phyloP scores from a whole-genome alignment of 30 jellyfish, hydroid and myxozoan species.

The Aurelia sp. region DNA sequence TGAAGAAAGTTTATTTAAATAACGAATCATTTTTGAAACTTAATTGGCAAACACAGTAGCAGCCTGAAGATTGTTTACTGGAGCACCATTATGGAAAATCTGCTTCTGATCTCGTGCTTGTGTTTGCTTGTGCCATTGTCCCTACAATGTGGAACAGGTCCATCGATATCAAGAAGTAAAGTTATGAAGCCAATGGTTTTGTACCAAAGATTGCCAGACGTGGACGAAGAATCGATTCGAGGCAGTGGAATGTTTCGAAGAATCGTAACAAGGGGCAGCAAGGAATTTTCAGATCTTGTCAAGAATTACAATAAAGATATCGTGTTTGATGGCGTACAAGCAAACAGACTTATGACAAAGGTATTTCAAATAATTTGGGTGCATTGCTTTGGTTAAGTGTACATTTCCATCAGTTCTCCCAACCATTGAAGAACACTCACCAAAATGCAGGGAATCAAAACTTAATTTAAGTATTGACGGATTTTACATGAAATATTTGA shows the following conservation, averaged over 20 bases:
- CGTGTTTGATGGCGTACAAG: slow-evolving; percentile 50
- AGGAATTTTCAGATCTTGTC: slow-evolving; percentile 33
- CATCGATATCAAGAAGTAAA: slow-evolving; percentile 31
- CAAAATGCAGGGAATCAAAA: too few species aligned
- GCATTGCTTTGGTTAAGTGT: too few species aligned
- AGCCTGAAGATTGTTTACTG: too few species aligned
- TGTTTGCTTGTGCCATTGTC: neutral
- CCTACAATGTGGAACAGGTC: slow-evolving; percentile 52
- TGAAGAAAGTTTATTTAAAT: too few species aligned
- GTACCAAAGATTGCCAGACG: slow-evolving; percentile 61
- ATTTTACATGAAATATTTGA: too few species aligned
- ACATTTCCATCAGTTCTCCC: too few species aligned
- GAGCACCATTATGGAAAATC: too few species aligned
- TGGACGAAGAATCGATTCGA: slow-evolving; percentile 59
- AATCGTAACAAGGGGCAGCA: slow-evolving; percentile 49
- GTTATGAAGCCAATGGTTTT: slow-evolving; percentile 57
- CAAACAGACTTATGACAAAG: slow-evolving; percentile 54
- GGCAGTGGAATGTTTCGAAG: slow-evolving; percentile 73
- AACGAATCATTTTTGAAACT: too few species aligned
- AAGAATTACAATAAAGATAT: slow-evolving; percentile 47
- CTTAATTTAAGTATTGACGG: too few species aligned
- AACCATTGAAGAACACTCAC: too few species aligned
- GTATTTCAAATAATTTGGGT: neutral
- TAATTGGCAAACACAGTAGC: too few species aligned
- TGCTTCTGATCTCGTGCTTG: neutral